Evolutionary conservation across 2,888 invertebrate genomes (phyloP).

Genomic region (Brachycybe producta): DNA sequence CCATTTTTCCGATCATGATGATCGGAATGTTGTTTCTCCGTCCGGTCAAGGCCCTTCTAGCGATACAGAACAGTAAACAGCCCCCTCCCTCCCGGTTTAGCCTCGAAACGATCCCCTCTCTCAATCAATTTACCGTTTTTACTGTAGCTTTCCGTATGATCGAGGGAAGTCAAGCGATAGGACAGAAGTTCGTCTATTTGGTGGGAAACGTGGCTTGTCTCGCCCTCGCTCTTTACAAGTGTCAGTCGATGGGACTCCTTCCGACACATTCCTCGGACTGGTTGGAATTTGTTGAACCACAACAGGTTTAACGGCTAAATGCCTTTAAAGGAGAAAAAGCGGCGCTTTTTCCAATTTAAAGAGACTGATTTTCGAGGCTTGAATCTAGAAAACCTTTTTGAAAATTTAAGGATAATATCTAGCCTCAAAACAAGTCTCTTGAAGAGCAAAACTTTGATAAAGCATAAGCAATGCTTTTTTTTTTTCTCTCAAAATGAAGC

Average conservation of each 20-base stretch:
- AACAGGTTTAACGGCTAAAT: too few species aligned
- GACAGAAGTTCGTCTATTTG: constrained; percentile 85
- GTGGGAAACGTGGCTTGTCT: constrained; percentile 88
- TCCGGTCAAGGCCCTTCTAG: constrained; percentile 87
- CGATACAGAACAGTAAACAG: constrained; percentile 47
- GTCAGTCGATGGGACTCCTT: constrained; percentile 91
- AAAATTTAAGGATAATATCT: too few species aligned
- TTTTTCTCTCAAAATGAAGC: too few species aligned
- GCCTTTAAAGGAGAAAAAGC: not conserved
- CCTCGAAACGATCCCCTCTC: too few species aligned
- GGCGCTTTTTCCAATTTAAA: too few species aligned
- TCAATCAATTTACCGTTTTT: constrained; percentile 20
- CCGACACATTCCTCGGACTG: constrained; percentile 97
- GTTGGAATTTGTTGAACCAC: constrained; percentile 92
- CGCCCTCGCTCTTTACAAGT: constrained; percentile 84
- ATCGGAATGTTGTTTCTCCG: constrained; percentile 96
- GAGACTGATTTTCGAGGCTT: too few species aligned
- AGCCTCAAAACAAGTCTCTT: too few species aligned
- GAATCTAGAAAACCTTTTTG: too few species aligned
- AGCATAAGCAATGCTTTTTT: too few species aligned
- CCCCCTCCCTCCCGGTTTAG: not conserved
- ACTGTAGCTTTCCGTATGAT: constrained; percentile 73
- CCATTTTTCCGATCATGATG: constrained; percentile 99
- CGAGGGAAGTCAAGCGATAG: constrained; percentile 74
- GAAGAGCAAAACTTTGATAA: too few species aligned